Conservation (phyloP, 1,140 invertebrate genomes). For the Pseudachorutes palmiensis region DNA sequence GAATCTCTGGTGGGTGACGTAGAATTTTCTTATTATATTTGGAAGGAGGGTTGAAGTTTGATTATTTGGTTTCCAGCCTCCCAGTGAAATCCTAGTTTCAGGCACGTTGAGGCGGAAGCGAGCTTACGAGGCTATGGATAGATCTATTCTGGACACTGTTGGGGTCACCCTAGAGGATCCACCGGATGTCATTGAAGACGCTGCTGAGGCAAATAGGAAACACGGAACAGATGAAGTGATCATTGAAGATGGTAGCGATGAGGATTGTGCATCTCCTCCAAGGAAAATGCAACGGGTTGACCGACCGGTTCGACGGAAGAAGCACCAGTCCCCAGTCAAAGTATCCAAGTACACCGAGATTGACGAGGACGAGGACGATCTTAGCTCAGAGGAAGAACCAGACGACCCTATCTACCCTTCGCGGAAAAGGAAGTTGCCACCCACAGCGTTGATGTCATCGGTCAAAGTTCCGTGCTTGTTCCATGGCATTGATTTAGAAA, state of each 20-base stretch:
- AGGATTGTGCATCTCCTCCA: slow-evolving; percentile 1
- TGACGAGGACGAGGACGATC: neutral
- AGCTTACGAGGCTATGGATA: neutral
- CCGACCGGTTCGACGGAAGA: neutral
- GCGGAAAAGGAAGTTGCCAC: no score
- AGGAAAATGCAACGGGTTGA: neutral
- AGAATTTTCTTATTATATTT: neutral
- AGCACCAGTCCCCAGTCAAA: neutral
- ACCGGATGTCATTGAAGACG: neutral
- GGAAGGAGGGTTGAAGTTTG: neutral
- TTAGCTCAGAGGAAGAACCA: slow-evolving; percentile 7
- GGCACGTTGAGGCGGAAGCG: neutral
- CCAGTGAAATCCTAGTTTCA: neutral
- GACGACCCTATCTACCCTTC: no score
- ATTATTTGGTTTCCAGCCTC: neutral
- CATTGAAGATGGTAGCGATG: neutral
- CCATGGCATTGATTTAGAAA: no score
- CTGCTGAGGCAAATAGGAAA: neutral
- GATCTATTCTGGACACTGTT: neutral
- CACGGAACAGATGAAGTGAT: neutral
- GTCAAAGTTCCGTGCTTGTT: no score
- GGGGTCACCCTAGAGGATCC: neutral
- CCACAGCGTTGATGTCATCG: no score
- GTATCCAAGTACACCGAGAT: slow-evolving; percentile 5
- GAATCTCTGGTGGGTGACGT: no score